Evolutionary conservation across 2,113 vertebrate genomes (phyloP).

Genomic region (Cavia aperea): DNA sequence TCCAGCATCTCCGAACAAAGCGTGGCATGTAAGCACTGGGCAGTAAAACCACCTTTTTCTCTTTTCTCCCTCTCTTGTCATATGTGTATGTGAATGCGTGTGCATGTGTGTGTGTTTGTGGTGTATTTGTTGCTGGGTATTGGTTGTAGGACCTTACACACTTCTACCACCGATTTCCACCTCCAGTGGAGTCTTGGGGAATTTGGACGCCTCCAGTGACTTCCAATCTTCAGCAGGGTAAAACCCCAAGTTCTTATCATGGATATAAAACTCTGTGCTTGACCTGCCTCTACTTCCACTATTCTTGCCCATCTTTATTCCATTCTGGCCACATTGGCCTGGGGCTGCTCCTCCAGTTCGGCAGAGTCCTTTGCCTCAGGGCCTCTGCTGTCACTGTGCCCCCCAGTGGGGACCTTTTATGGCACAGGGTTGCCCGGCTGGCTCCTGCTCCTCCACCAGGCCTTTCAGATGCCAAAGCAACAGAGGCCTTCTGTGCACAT

Average conservation of each 20-base stretch:
- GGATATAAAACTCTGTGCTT: not conserved
- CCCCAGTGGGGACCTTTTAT: not conserved
- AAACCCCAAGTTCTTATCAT: not conserved
- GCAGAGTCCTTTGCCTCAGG: accelerated
- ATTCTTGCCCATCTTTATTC: not conserved
- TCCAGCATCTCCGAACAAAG: not conserved
- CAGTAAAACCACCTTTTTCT: not conserved
- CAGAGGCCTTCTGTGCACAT: not conserved
- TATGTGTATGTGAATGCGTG: not conserved
- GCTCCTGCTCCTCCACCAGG: not conserved
- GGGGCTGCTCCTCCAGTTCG: not conserved
- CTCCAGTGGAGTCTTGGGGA: not conserved
- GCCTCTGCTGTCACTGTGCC: not conserved
- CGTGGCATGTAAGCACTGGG: not conserved
- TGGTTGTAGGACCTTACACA: not conserved
- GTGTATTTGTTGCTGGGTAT: not conserved
- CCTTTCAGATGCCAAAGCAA: not conserved
- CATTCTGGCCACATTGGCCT: not conserved
- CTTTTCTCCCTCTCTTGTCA: not conserved
- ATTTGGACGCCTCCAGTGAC: not conserved
- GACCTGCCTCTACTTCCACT: not conserved
- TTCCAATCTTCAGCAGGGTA: not conserved
- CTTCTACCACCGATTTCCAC: not conserved
- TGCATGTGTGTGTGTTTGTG: not conserved
- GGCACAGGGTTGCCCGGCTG: not conserved